Conservation (phyloP, 2,113 vertebrate genomes). For the Callospermophilus lateralis region DNA sequence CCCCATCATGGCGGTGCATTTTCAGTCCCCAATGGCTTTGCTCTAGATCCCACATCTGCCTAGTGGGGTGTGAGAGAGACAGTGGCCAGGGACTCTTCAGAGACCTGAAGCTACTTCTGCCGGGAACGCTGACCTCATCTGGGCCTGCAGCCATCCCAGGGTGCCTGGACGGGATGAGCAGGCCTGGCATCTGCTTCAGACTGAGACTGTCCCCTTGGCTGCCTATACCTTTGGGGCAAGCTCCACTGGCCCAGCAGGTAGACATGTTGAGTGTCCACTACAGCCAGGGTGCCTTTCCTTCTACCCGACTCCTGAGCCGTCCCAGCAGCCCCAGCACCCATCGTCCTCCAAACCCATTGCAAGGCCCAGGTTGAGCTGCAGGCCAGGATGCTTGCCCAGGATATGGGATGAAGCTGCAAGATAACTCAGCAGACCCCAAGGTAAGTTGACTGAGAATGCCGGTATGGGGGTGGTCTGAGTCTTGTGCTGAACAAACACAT, state of each 20-base stretch:
- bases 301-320: too few relatives aligned
- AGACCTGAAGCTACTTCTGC: too few relatives aligned
- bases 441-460: not conserved
- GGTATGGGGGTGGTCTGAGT: not conserved
- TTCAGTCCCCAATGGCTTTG: too few relatives aligned
- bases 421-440: not conserved
- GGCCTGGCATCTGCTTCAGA: not conserved
- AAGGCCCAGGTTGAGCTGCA: not conserved
- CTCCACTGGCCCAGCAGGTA: not conserved
- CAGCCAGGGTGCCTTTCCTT: not conserved
- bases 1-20: too few relatives aligned
- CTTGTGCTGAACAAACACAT: not conserved
- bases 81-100: not conserved
- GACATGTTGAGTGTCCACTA: not conserved
- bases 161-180: not conserved
- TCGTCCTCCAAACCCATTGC: not conserved
- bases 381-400: not conserved
- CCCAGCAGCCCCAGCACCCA: not conserved
- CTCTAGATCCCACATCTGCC: too few relatives aligned
- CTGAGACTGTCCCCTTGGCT: not conserved
- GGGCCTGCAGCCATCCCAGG: too few relatives aligned
- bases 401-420: not conserved
- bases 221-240: too few relatives aligned
- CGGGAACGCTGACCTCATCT: not conserved
- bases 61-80: not conserved